Evolutionary conservation across 2,113 vertebrate species (phyloP), one percentile per base, ranked within the genome.

Genomic region (Monopterus albus): DNA sequence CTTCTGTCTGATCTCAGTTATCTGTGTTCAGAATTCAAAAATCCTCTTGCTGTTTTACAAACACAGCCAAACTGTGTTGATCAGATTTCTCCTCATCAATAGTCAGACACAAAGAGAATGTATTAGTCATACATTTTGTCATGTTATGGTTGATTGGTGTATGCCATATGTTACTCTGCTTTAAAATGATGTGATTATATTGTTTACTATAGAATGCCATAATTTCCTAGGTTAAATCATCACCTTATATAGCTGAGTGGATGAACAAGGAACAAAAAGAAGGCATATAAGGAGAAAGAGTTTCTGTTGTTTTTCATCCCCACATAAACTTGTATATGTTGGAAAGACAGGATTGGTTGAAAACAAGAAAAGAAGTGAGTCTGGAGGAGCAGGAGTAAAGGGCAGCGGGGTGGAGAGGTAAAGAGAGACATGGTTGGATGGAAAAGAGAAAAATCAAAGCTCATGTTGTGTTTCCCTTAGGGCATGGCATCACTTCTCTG

Each of bases 401-500:
- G 72, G 43, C 52, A 64, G 50, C 1, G 15, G 61, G 68, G 36
- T 31, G 21, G 62, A 66, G 42, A 59, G 51, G 31, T 14, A 23
- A 36, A 58, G 60, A 29, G 51, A 47, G 35, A 56, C 38, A 72
- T 38, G 28, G 58, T 8, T 5, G 55, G 70, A 55, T 70, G 57
- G 42, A 78, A 75, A 49, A 69, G 25, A 33, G 25, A 28, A 9
- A 70, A 75, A 81, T 86, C n/a, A 85, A 81, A 78, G 71, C 69
- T 67, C 38, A 31, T 61, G 63, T 36, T 59, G 59, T 76, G 63
- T 75, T 68, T 73, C 59, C 81, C 62, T 68, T 29, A 12, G 79
- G 87, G 61, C 63, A 77, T 36, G 56, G 71, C 57, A 73, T 88
- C 56, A 72, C 39, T 78, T 81, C 86, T 43, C 70, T 72, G 36